Evolutionary conservation across 1,140 invertebrate species (phyloP), one percentile per base, ranked within the genome.

Genomic region (Spodoptera frugiperda): DNA sequence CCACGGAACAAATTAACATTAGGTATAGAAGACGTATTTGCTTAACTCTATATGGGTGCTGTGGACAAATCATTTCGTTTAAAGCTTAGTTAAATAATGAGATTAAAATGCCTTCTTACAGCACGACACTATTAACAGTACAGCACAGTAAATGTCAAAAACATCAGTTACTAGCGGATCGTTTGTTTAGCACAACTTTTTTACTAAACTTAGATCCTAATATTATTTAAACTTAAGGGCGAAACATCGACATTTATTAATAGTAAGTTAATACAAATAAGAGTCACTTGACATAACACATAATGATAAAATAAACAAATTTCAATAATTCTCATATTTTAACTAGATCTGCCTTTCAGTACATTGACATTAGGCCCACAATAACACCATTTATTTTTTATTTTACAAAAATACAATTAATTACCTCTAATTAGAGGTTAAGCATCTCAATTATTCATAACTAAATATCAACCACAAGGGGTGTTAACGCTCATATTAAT

Each of bases 1-100:
- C 17, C 74, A 57, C 68, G 14, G 0, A 61, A 14, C 33, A n/a
- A 9, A 14, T 12, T 8, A 55, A 39, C 33, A 39, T 39, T 39
- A 39, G 8, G 33, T 39, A 39, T 39, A 39, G 33, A 39, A 39
- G n/a, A n/a, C n/a, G 33, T 39, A 6, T 17, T 17, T 53, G 51
- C 51, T 19, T 53, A 53, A 8, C 9, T 11, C 57, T 44, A 65
- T 14, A 8, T 65, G 12, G 21, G 15, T 6, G 19, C 10, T 39
- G 71, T 59, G 55, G 55, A 59, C 44, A 49, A 72, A 25, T 15
- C 12, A 61, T 44, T 25, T 15, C 21, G 14, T 59, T 73, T 73
- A 81, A 81, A 81, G 79, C 79, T 81, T 65, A 67, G 68, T 76
- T 46, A 46, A 67, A n/a, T 57, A 59, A 74, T 51, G 46, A 71